Evolutionary conservation across 2,888 invertebrate genomes (phyloP).

Genomic region (Spatulosminthurus flaviceps): DNA sequence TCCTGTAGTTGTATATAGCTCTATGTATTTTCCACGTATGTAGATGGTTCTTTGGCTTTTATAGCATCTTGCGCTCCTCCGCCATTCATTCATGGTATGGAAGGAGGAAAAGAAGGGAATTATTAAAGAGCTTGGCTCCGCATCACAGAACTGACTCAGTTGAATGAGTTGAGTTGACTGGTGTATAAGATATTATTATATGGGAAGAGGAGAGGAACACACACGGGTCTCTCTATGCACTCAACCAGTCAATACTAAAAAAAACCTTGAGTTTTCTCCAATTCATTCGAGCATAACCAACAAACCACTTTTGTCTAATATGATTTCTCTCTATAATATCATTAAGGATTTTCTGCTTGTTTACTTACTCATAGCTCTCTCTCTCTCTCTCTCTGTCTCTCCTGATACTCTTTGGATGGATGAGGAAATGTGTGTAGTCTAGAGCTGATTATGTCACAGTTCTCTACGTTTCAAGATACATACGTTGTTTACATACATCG

Average conservation of each 20-base stretch:
- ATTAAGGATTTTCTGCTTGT: not conserved
- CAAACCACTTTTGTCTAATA: not conserved
- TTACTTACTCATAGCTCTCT: no score
- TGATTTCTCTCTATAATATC: not conserved
- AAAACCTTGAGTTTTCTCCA: slow-evolving; percentile 14
- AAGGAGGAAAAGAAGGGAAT: not conserved
- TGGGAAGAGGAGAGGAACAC: not conserved
- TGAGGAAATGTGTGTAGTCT: no score
- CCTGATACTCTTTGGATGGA: no score
- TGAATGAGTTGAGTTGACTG: not conserved
- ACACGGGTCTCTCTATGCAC: not conserved
- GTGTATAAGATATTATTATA: not conserved
- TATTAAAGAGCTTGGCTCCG: slow-evolving; percentile 1
- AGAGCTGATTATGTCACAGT: no score
- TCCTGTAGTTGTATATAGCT: no score
- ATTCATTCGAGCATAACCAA: slow-evolving; percentile 3
- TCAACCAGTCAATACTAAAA: slow-evolving; percentile 4
- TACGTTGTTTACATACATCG: no score
- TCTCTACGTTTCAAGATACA: no score
- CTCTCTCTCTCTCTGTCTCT: no score
- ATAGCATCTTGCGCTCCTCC: no score
- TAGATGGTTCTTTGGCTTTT: no score
- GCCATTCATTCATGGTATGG: not conserved
- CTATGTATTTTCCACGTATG: no score
- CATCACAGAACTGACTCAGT: not conserved